Conservation (phyloP, 2,113 vertebrate species). For the Gambusia affinis region DNA sequence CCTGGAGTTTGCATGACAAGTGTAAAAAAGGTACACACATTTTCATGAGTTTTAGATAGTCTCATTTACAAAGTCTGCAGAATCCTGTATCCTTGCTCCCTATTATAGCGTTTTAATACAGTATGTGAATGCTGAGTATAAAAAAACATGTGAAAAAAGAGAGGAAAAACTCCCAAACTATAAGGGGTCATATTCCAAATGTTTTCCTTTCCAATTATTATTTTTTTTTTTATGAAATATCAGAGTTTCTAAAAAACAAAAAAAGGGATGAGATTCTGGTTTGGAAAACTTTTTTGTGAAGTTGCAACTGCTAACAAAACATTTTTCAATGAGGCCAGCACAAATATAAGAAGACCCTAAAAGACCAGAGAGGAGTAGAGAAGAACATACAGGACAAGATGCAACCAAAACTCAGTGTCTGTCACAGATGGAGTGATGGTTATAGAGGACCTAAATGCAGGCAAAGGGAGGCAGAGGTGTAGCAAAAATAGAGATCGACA, state of each 20-base stretch:
- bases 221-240: not conserved
- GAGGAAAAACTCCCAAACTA: not conserved
- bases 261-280: not conserved
- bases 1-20: not conserved
- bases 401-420: constrained; percentile 15
- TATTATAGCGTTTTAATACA: too few relatives aligned
- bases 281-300: constrained; percentile 3
- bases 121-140: not conserved
- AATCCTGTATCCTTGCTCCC: not conserved
- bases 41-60: not conserved
- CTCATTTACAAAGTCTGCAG: constrained; percentile 12
- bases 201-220: constrained; percentile 8
- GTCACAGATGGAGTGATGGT: too few relatives aligned
- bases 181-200: not conserved
- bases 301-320: constrained; percentile 56
- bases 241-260: not conserved
- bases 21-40: not conserved
- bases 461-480: too few relatives aligned
- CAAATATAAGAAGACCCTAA: constrained; percentile 52
- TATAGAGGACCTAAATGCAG: too few relatives aligned
- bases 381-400: constrained; percentile 29
- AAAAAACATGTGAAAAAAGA: too few relatives aligned
- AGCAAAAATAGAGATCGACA: too few relatives aligned
- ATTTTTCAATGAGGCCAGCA: constrained; percentile 55
- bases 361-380: constrained; percentile 43